Percentiles rank a stretch among this genome's conserved stretches.
phyloP scores from a whole-genome alignment of 2,888 invertebrate genomes.

The Drosophila monieri region DNA sequence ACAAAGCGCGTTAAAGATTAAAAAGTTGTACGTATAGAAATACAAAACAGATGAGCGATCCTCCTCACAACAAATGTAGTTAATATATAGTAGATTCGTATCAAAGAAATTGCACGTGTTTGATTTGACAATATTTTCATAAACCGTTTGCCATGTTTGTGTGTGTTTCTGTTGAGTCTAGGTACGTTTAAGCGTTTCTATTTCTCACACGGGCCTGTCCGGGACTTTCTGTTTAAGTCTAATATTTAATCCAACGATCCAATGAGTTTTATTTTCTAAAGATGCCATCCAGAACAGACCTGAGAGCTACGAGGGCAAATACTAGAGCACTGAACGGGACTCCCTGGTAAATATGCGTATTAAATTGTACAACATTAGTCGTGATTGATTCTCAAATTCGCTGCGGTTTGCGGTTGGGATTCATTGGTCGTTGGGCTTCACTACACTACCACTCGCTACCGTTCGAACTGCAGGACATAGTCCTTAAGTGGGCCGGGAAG shows the following conservation, averaged over 20 bases:
- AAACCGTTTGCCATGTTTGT: conserved; percentile 13
- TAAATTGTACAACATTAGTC: conserved; percentile 40
- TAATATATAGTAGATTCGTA: conserved; percentile 69
- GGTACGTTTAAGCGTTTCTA: conserved; percentile 75
- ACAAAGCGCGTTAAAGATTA: conserved; percentile 40
- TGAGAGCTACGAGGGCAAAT: conserved; percentile 21
- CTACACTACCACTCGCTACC: conserved; percentile 70
- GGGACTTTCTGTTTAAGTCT: neutral
- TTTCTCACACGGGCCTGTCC: conserved; percentile 23
- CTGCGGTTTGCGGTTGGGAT: conserved; percentile 32
- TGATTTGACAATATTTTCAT: conserved; percentile 45
- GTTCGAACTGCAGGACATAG: conserved; percentile 88
- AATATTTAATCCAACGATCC: conserved; percentile 12
- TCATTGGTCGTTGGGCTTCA: conserved; percentile 54
- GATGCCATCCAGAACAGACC: conserved; percentile 5
- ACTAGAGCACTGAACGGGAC: neutral
- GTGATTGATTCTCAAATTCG: conserved; percentile 63
- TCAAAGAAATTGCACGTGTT: conserved; percentile 79
- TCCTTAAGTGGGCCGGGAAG: conserved; percentile 88
- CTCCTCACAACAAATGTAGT: conserved; percentile 28
- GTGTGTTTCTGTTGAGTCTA: conserved; percentile 38
- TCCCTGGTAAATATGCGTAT: conserved; percentile 22
- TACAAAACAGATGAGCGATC: conserved; percentile 62
- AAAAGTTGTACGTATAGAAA: conserved; percentile 37
- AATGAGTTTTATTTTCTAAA: conserved; percentile 3